Evolutionary conservation across 2,113 vertebrate genomes (phyloP), one percentile per base, ranked within the genome.

Genomic region (Astatoreochromis straeleni): DNA sequence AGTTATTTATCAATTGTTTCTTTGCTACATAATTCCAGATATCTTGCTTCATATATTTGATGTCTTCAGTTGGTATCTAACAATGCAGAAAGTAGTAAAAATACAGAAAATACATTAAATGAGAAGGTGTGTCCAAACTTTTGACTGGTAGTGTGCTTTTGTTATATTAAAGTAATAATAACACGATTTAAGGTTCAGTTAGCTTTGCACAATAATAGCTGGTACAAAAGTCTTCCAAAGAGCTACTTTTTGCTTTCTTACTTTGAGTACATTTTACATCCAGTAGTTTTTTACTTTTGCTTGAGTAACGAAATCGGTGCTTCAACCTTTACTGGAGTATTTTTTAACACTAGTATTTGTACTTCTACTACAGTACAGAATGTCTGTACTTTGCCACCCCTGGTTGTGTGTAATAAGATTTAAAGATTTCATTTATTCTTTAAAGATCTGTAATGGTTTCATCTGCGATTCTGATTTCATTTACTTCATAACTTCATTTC

Each of bases 81-180:
- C 53, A 55, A 24, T 55, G 53, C 21, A 0, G 53, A 55, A 55
- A 55, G 0, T 55, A 7, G 1, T 7, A 55, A 24, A 55, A 55
- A 24, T 55, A 55, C 7, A 24, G 21, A 55, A 24, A 55, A 55
- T 13, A 13, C 21, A 55, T 55, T 55, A 55, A 26, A 55, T 55
- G 21, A 55, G 21, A 55, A 55, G 53, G 53, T 55, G 53, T 55
- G 53, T 1, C 53, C 53, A 55, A 24, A 55, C 21, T 24, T 55
- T 7, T 55, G 6, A 55, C 53, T 55, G 53, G 21, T 55, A 55
- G 53, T 24, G 53, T 55, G 10, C 53, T 55, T 55, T 55, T 55
- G 6, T 55, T 55, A 55, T 55, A 55, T 55, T 55, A 24, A 55
- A 55, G 53, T 55, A 55, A 24, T 24, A 21, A 54, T 54, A 54